Conservation (phyloP, 2,113 vertebrate species). For the Psephotus haematonotus region DNA sequence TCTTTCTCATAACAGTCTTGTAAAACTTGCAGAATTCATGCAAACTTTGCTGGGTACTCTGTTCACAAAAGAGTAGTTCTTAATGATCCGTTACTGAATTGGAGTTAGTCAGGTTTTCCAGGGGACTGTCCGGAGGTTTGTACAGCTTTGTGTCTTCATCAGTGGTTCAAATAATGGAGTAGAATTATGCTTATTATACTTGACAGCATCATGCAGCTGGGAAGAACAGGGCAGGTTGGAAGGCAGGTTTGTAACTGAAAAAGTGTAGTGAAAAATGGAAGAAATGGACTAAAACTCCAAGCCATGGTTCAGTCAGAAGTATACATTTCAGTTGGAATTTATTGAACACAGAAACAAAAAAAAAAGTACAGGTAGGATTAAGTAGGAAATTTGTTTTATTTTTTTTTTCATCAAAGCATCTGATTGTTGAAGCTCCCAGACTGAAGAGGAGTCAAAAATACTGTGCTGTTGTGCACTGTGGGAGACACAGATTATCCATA, state of each 20-base stretch:
- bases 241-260: neutral
- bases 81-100: neutral
- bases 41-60: neutral
- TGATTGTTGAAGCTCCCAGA: neutral
- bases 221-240: neutral
- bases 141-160: neutral
- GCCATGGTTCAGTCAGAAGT: neutral
- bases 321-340: neutral
- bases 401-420: neutral
- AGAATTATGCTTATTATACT: neutral
- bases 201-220: neutral
- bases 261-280: neutral
- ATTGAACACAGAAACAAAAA: neutral
- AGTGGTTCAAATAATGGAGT: neutral
- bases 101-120: neutral
- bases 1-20: neutral
- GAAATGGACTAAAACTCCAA: neutral
- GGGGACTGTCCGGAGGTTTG: neutral
- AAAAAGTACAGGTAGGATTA: neutral
- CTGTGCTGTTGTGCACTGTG: neutral
- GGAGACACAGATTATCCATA: neutral
- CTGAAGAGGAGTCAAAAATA: neutral
- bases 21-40: neutral
- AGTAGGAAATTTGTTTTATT: neutral
- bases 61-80: neutral